Evolutionary conservation across 2,797 vertebrate genomes (phyloP).

Genomic region (Acipenser ruthenus): DNA sequence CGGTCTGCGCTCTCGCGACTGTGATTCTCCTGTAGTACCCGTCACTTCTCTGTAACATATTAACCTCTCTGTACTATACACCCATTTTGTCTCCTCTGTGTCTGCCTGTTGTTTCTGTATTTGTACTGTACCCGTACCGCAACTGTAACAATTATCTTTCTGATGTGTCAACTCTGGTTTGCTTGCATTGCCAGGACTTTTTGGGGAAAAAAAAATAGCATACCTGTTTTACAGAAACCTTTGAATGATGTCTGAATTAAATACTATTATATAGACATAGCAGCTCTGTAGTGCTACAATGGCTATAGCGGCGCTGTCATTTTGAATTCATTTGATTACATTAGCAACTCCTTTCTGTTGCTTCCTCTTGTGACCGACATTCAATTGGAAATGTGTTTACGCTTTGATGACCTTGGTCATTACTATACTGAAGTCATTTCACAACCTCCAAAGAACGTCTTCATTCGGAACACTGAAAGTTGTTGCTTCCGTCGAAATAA

Average conservation of each 20-base stretch:
- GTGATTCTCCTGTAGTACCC: too few species aligned
- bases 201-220: not conserved
- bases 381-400: too few species aligned
- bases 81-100: conserved; percentile 6
- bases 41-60: not conserved
- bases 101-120: conserved; percentile 19
- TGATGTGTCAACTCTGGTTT: conserved; percentile 6
- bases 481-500: too few species aligned
- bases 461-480: too few species aligned
- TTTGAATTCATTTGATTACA: conserved; percentile 5
- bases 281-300: conserved; percentile 17
- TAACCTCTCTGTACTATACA: conserved; percentile 10
- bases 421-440: too few species aligned
- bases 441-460: too few species aligned
- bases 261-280: conserved; percentile 29
- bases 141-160: not conserved
- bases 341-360: too few species aligned
- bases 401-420: too few species aligned
- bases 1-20: too few species aligned
- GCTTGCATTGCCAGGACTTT: conserved; percentile 31
- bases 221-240: conserved; percentile 10
- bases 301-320: conserved; percentile 21
- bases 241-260: conserved; percentile 22
- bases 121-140: not conserved
- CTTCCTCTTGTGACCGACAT: too few species aligned